Conservation (phyloP, 1,140 invertebrate species). For the Metaphire vulgaris region DNA sequence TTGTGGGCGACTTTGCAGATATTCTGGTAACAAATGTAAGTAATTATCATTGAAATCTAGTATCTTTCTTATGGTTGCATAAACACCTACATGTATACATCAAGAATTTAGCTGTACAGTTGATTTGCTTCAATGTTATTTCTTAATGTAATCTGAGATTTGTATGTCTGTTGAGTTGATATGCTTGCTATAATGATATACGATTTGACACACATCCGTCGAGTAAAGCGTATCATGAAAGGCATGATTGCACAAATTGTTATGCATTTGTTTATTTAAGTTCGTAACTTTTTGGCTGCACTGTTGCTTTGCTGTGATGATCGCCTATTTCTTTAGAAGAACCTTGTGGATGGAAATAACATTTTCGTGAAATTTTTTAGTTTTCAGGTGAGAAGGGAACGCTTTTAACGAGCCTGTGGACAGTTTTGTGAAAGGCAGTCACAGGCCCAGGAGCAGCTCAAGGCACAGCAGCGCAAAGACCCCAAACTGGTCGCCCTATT, state of each 20-base stretch:
- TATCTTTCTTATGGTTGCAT: too few relatives aligned
- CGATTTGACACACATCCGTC: neutral
- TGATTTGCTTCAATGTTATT: neutral
- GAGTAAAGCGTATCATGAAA: neutral
- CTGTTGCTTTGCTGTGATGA: too few relatives aligned
- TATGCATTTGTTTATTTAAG: neutral
- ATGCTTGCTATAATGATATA: neutral
- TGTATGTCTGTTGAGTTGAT: neutral
- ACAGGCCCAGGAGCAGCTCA: conserved; percentile 76
- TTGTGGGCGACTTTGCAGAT: conserved; percentile 71
- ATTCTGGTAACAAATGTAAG: conserved; percentile 68
- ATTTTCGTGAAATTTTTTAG: conserved; percentile 46
- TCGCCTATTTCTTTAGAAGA: too few relatives aligned
- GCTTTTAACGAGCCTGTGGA: conserved; percentile 67
- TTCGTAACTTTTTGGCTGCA: too few relatives aligned
- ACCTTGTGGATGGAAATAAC: neutral
- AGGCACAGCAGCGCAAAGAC: conserved; percentile 76
- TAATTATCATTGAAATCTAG: too few relatives aligned
- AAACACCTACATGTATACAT: neutral
- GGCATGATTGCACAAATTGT: neutral
- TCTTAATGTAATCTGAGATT: neutral
- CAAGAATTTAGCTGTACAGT: neutral
- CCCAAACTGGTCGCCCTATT: conserved; percentile 78
- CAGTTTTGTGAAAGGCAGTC: conserved; percentile 89
- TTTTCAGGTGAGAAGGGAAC: conserved; percentile 68